Percentiles rank a stretch among this genome's conserved stretches.
phyloP scores from a whole-genome alignment of 2,113 vertebrate genomes.

The Ptilonorhynchus violaceus region DNA sequence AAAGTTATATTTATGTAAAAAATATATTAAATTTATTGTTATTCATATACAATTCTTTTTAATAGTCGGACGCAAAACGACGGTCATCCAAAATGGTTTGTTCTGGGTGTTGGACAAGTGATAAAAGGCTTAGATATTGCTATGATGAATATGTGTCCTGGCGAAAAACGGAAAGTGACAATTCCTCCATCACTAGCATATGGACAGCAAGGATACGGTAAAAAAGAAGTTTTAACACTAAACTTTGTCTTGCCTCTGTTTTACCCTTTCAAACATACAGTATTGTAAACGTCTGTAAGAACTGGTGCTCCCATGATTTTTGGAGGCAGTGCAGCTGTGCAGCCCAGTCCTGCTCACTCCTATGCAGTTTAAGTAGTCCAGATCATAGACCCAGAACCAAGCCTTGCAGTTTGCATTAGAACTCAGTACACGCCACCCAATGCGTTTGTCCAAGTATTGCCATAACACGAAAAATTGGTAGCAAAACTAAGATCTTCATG shows the following conservation, averaged over 20 bases:
- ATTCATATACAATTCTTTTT: background rate
- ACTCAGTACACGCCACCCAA: background rate
- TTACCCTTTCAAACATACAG: background rate
- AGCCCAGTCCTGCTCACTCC: background rate
- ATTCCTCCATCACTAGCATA: conserved; percentile 89
- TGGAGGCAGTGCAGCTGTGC: background rate
- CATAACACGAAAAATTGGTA: background rate
- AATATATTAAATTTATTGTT: background rate
- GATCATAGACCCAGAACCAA: background rate
- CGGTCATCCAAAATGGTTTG: conserved; percentile 95
- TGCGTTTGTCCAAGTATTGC: background rate
- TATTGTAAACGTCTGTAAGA: background rate
- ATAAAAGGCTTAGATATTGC: conserved; percentile 93
- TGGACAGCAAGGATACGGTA: conserved; percentile 87
- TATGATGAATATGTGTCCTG: conserved; percentile 91
- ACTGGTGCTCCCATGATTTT: background rate
- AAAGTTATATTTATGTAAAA: background rate
- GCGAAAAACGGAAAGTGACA: conserved; percentile 90
- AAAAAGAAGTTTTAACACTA: conserved; percentile 31
- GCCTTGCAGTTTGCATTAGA: background rate
- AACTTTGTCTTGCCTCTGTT: background rate
- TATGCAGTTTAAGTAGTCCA: background rate
- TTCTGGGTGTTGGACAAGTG: conserved; percentile 93
- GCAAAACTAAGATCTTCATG: background rate
- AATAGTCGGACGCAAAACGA: conserved; percentile 85